phyloP scores from a whole-genome alignment of 2,888 invertebrate species.

The Empis stercorea region DNA sequence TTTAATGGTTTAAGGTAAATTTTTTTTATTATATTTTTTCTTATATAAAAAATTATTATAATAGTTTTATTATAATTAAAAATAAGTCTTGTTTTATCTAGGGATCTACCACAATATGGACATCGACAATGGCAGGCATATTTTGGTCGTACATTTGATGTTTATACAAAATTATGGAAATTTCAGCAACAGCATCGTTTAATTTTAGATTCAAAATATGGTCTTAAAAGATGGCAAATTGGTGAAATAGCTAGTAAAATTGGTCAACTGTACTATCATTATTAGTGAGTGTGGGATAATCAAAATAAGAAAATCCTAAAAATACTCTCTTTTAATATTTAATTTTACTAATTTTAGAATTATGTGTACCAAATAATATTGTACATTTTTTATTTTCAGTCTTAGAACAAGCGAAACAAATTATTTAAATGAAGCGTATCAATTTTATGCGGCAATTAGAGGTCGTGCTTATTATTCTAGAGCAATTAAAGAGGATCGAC shows the following conservation, averaged over 20 bases:
- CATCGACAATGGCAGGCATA: slow-evolving; percentile 97
- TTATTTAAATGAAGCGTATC: slow-evolving; percentile 90
- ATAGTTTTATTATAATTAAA: not conserved
- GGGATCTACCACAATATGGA: slow-evolving; percentile 92
- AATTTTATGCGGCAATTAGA: slow-evolving; percentile 91
- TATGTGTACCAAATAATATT: too few relatives aligned
- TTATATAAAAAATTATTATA: too few relatives aligned
- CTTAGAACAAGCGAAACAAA: slow-evolving; percentile 92
- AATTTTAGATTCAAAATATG: slow-evolving; percentile 83
- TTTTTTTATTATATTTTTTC: not conserved
- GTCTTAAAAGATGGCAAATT: slow-evolving; percentile 94
- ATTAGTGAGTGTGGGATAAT: slow-evolving; percentile 58
- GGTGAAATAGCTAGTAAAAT: slow-evolving; percentile 98
- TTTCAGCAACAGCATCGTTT: slow-evolving; percentile 93
- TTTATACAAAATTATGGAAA: slow-evolving; percentile 95
- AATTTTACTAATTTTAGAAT: too few relatives aligned
- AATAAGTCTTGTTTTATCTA: slow-evolving; percentile 27
- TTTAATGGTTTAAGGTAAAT: slow-evolving; percentile 85
- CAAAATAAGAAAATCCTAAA: not conserved
- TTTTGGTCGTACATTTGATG: slow-evolving; percentile 93
- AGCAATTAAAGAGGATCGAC: slow-evolving; percentile 83
- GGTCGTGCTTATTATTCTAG: slow-evolving; percentile 89
- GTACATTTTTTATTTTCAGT: slow-evolving; percentile 36
- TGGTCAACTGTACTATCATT: slow-evolving; percentile 96
- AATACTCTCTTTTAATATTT: too few relatives aligned